Percentiles rank a stretch among this genome's conserved stretches.
These are phyloP conservation scores for Xestia c-nigrum DNA, from an alignment of 2,888 invertebrate species.

Conservation along the genomic window DNA sequence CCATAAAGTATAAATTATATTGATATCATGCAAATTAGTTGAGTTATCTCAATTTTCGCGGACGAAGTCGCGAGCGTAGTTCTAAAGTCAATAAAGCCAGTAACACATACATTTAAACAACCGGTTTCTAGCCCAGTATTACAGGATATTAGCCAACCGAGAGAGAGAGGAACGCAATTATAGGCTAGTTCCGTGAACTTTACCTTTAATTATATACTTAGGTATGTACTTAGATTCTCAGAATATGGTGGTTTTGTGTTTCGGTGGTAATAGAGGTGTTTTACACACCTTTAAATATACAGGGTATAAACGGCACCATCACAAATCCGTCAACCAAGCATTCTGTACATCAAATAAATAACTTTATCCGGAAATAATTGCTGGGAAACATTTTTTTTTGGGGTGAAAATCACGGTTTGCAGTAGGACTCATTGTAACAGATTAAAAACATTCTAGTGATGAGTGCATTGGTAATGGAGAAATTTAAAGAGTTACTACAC, in stretches of 20 bases:
- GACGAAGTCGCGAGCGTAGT: too few species aligned
- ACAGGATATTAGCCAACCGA: constrained; percentile 56
- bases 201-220: constrained; percentile 41
- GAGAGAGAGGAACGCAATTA: constrained; percentile 57
- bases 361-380: neutral
- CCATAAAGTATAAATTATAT: too few species aligned
- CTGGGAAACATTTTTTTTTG: neutral
- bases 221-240: neutral
- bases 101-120: constrained; percentile 39
- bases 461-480: too few species aligned
- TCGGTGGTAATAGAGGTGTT: neutral
- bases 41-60: too few species aligned
- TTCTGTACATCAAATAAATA: neutral
- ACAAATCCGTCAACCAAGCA: neutral
- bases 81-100: constrained; percentile 34
- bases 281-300: neutral
- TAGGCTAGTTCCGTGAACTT: constrained; percentile 50
- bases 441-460: too few species aligned
- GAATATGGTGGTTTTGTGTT: constrained; percentile 8
- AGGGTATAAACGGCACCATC: neutral
- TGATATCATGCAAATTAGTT: too few species aligned
- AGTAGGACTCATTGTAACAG: neutral
- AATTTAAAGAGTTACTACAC: too few species aligned
- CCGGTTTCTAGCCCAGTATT: constrained; percentile 36
- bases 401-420: neutral